Evolutionary conservation across 2,113 vertebrate genomes (phyloP).

Genomic region (Oxyura jamaicensis): DNA sequence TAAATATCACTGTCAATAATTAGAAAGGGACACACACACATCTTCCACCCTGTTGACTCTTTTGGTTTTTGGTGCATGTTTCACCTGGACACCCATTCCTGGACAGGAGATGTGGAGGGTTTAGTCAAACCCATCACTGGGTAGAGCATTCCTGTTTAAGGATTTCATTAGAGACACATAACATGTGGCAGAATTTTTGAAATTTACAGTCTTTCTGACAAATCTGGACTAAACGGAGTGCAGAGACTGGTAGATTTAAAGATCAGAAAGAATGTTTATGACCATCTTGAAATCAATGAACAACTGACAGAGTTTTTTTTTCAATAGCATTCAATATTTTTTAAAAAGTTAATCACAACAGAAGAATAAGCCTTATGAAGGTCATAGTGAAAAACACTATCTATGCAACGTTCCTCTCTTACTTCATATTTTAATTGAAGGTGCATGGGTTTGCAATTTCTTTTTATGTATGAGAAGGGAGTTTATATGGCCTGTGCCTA

Average conservation of each 20-base stretch:
- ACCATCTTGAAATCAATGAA: neutral
- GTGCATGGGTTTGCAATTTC: neutral
- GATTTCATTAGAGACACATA: neutral
- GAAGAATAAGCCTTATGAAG: neutral
- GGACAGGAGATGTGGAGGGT: neutral
- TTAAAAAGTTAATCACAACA: neutral
- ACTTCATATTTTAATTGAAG: neutral
- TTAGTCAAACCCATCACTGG: neutral
- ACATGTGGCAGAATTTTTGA: neutral
- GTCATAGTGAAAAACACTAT: neutral
- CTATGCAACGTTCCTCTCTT: neutral
- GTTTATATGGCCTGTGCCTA: neutral
- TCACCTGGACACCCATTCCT: neutral
- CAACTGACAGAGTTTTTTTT: neutral
- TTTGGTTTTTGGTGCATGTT: neutral
- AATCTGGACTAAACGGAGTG: neutral
- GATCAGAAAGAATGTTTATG: neutral
- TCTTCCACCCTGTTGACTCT: neutral
- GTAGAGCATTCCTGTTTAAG: neutral
- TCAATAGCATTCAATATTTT: neutral
- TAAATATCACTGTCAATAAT: neutral
- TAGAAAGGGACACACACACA: rapidly evolving
- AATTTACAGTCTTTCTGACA: neutral
- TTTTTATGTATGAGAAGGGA: neutral
- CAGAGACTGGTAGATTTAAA: neutral